A percentile compares a stretch with the other conserved stretches of the same genome.
phyloP scores from a whole-genome alignment of 2,888 invertebrate species.

The Hypsopygia costalis region DNA sequence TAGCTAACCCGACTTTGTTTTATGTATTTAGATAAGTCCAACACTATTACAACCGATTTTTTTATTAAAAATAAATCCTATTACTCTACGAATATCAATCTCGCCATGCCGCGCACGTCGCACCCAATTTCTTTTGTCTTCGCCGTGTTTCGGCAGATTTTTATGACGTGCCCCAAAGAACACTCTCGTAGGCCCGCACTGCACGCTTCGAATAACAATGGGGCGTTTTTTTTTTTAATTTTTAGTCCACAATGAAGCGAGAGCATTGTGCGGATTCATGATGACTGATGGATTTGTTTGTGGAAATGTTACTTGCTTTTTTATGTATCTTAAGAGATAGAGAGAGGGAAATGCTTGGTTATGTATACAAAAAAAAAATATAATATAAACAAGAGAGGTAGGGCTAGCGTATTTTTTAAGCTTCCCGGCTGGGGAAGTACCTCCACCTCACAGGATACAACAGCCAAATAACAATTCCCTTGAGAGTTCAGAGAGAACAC shows the following conservation, averaged over 20 bases:
- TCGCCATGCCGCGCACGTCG: constrained; percentile 11
- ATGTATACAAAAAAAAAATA: too few species aligned
- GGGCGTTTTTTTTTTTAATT: constrained; percentile 15
- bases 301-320: neutral
- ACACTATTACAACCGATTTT: neutral
- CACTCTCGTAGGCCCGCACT: constrained; percentile 13
- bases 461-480: too few species aligned
- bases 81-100: constrained; percentile 3
- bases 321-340: too few species aligned
- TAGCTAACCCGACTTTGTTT: too few species aligned
- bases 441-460: too few species aligned
- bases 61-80: constrained; percentile 2
- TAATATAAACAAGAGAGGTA: too few species aligned
- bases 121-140: constrained; percentile 15
- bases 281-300: neutral
- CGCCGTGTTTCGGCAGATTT: constrained; percentile 17
- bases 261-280: constrained; percentile 1
- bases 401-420: too few species aligned
- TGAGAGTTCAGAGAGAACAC: too few species aligned
- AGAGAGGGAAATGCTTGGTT: too few species aligned
- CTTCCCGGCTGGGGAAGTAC: too few species aligned
- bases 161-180: constrained; percentile 19
- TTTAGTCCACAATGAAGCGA: constrained; percentile 1
- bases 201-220: constrained; percentile 12
- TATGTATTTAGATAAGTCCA: too few species aligned